phyloP scores from a whole-genome alignment of 2,888 invertebrate species.

The Zelleria hepariella region DNA sequence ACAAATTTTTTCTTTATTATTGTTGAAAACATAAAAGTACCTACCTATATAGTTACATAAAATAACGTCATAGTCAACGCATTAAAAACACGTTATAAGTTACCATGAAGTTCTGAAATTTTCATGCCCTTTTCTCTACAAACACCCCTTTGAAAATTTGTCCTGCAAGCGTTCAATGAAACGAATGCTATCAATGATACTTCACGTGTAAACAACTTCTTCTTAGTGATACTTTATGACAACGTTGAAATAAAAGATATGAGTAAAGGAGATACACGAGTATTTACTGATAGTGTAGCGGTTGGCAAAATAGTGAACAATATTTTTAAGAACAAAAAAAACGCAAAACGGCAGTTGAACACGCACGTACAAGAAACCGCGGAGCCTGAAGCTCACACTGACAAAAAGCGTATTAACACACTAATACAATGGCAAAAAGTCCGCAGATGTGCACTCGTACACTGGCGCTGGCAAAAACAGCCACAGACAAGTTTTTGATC shows the following conservation, averaged over 20 bases:
- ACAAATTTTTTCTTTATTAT: no score
- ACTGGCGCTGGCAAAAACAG: conserved; percentile 40
- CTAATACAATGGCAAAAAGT: conserved; percentile 39
- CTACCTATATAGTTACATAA: not conserved
- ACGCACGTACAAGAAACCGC: conserved; percentile 32
- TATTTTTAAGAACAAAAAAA: conserved; percentile 32
- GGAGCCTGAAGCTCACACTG: conserved; percentile 31
- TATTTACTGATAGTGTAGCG: conserved; percentile 6
- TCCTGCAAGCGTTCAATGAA: no score
- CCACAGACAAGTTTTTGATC: conserved; percentile 32
- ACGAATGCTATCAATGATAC: no score
- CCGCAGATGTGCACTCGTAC: conserved; percentile 52
- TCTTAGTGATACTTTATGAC: not conserved
- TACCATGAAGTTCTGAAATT: no score
- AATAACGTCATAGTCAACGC: no score
- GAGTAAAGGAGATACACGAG: not conserved
- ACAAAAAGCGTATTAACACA: conserved; percentile 32
- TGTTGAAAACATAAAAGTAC: not conserved
- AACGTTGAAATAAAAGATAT: not conserved
- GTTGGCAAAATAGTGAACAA: conserved; percentile 30
- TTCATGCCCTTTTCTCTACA: no score
- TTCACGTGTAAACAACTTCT: not conserved
- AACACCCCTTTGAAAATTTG: no score
- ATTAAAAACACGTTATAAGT: no score
- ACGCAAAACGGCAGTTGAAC: conserved; percentile 30